A percentile compares a stretch with the other conserved stretches of the same genome.
These are phyloP conservation scores for Caenorhabditis sulstoni DNA, from an alignment of 2,888 invertebrate species.

Conservation along the genomic window DNA sequence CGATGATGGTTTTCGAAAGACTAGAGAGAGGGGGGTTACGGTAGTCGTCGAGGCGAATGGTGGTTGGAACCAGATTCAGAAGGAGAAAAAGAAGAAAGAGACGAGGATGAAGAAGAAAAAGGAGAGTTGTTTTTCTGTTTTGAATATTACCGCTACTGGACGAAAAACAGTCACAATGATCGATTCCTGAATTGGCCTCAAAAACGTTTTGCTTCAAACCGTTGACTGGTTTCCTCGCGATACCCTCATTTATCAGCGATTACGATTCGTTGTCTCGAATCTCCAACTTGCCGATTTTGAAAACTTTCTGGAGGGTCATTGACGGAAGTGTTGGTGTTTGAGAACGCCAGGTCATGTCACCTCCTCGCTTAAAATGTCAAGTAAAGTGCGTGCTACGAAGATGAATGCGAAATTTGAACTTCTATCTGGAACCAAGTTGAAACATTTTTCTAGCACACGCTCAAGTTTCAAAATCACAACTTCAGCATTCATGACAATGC, in stretches of 20 bases:
- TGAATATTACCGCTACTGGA: conserved; percentile 48
- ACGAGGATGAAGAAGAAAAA: conserved; percentile 6
- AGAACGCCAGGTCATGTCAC: no score
- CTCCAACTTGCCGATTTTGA: not conserved
- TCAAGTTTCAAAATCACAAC: no score
- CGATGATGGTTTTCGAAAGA: conserved; percentile 12
- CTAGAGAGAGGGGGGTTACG: conserved; percentile 24
- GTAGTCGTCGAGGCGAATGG: conserved; percentile 11
- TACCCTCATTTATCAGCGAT: not conserved
- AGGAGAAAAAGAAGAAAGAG: not conserved
- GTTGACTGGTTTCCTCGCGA: conserved; percentile 28
- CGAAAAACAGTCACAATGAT: conserved; percentile 45
- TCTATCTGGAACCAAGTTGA: no score
- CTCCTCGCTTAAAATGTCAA: no score
- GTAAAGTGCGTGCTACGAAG: no score
- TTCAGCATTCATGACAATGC: no score
- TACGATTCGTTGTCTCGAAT: no score
- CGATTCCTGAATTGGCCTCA: conserved; percentile 55
- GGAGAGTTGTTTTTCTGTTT: conserved; percentile 38
- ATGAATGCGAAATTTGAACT: no score
- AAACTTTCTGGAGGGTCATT: no score
- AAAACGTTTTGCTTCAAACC: conserved; percentile 21
- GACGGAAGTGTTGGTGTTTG: no score
- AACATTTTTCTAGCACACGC: no score
- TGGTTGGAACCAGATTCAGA: conserved; percentile 17